A percentile compares a stretch with the other conserved stretches of the same genome.
Evolutionary conservation across 2,113 vertebrate genomes (phyloP).

Genomic region (Petrocephalus zakoni): DNA sequence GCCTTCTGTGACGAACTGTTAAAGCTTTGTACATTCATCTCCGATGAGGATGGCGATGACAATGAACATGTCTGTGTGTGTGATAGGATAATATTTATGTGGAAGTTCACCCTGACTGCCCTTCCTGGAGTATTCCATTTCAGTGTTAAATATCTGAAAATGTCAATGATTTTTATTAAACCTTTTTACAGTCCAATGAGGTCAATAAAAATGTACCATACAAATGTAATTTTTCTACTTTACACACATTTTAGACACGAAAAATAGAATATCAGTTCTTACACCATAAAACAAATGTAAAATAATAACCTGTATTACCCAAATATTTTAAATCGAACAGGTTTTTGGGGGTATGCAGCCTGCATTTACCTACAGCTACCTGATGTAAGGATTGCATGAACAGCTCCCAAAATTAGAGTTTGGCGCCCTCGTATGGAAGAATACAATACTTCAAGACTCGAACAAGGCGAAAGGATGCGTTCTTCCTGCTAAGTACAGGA

Average conservation of each 20-base stretch:
- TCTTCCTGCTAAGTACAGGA: background rate
- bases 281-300: no score
- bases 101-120: background rate
- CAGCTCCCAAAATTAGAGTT: background rate
- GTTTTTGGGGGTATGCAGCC: background rate
- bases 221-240: background rate
- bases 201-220: background rate
- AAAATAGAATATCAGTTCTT: background rate
- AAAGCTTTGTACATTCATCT: background rate
- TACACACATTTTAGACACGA: background rate
- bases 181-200: background rate
- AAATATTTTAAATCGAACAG: background rate
- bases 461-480: background rate
- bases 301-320: background rate
- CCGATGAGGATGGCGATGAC: background rate
- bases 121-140: background rate
- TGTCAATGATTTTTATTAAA: background rate
- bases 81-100: background rate
- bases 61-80: background rate
- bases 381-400: background rate
- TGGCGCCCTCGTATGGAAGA: background rate
- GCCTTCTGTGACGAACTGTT: background rate
- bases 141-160: background rate
- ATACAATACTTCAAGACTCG: background rate
- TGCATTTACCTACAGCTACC: background rate